A percentile compares a stretch with the other conserved stretches of the same genome.
Evolutionary conservation across 2,888 invertebrate genomes (phyloP).

Genomic region (Amblyjoppa fuscipennis): DNA sequence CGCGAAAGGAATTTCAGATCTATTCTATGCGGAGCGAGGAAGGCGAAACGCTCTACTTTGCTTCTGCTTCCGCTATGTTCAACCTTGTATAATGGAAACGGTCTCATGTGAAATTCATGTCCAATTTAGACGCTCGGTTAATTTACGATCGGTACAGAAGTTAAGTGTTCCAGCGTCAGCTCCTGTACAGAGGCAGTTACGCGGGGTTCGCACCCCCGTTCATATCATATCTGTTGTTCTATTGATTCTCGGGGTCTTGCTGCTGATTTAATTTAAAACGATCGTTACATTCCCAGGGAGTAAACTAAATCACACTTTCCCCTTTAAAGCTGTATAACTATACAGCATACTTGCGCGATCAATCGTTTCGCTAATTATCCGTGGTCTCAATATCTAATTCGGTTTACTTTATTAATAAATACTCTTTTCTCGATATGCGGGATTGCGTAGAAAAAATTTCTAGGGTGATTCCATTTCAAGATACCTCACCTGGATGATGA

Average conservation of each 20-base stretch:
- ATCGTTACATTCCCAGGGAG: constrained; percentile 32
- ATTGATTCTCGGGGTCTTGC: constrained; percentile 24
- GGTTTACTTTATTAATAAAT: neutral
- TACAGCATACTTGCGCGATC: neutral
- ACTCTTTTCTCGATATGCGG: neutral
- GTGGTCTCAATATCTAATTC: neutral
- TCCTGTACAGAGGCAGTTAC: constrained; percentile 5
- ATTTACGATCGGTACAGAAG: constrained; percentile 76
- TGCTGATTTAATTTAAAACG: constrained; percentile 2
- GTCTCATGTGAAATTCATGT: constrained; percentile 79
- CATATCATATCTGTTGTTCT: constrained; percentile 2
- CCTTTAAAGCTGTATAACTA: neutral
- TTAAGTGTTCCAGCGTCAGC: constrained; percentile 65
- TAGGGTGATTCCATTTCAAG: constrained; percentile 38
- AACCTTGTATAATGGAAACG: constrained; percentile 76
- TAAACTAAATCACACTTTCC: neutral
- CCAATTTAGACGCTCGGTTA: constrained; percentile 77
- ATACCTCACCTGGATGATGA: constrained; percentile 36
- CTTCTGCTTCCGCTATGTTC: constrained; percentile 41
- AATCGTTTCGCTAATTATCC: neutral
- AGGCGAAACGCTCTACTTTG: constrained; percentile 47
- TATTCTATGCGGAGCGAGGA: constrained; percentile 35
- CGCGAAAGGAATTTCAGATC: constrained; percentile 45
- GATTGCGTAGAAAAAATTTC: neutral
- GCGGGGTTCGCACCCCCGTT: constrained; percentile 9